Conservation (phyloP, 2,888 invertebrate genomes). For the Dorcus parallelipipedus region DNA sequence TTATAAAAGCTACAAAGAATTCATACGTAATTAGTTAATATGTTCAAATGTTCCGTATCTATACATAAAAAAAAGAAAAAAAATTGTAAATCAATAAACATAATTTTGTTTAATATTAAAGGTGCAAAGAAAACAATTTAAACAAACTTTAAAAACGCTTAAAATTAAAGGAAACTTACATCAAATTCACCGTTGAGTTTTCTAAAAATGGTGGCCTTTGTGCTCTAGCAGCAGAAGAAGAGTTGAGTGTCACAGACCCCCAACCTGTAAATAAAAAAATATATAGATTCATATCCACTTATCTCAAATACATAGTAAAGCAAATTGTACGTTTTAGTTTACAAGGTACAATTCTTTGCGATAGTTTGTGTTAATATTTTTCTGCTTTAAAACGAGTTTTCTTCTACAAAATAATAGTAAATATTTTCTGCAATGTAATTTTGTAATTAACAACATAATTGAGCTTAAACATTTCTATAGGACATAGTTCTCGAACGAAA, state of each 20-base stretch:
- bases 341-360: background rate
- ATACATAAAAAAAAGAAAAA: background rate
- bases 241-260: constrained; percentile 49
- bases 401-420: background rate
- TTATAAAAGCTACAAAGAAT: background rate
- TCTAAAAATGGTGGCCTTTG: constrained; percentile 51
- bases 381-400: background rate
- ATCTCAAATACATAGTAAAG: background rate
- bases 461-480: no score
- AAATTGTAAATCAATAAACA: background rate
- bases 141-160: background rate
- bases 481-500: no score
- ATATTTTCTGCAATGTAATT: background rate
- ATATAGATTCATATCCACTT: background rate
- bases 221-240: constrained; percentile 46
- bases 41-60: background rate
- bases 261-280: constrained; percentile 46
- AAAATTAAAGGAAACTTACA: constrained; percentile 27
- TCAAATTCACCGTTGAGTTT: constrained; percentile 39
- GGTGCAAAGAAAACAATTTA: background rate
- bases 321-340: background rate
- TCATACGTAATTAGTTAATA: background rate
- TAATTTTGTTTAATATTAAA: background rate
- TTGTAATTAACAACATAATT: background rate
- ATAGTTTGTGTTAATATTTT: background rate